Evolutionary conservation across 2,888 invertebrate genomes (phyloP).

Genomic region (Apotomis capreana): DNA sequence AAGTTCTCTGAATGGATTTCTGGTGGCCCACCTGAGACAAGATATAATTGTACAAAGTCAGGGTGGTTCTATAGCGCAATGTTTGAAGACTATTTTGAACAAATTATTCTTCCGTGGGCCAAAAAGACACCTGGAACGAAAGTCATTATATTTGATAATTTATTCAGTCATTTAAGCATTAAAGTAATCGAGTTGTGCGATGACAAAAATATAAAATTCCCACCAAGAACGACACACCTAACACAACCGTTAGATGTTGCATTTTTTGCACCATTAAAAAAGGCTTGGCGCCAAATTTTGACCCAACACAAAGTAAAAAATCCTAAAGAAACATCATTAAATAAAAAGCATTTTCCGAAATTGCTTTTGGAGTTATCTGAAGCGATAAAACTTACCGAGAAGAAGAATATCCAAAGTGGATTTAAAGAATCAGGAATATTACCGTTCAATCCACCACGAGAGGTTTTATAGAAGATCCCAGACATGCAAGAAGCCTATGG

Average conservation of each 20-base stretch:
- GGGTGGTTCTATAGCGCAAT: not conserved
- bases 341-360: not conserved
- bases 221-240: not conserved
- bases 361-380: not conserved
- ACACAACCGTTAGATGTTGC: not conserved
- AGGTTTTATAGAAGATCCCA: not conserved
- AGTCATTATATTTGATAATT: not conserved
- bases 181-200: not conserved
- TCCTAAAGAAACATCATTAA: not conserved
- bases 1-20: not conserved
- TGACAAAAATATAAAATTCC: not conserved
- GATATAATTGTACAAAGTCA: constrained; percentile 1
- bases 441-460: not conserved
- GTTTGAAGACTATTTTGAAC: constrained; percentile 1
- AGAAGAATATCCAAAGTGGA: not conserved
- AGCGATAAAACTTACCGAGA: not conserved
- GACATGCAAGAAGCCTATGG: constrained; percentile 1
- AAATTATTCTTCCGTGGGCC: not conserved
- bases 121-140: not conserved
- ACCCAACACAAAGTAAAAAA: not conserved
- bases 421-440: not conserved
- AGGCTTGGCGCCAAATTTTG: constrained; percentile 1
- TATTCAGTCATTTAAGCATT: no score
- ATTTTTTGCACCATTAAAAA: constrained; percentile 4
- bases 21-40: not conserved